A percentile compares a stretch with the other conserved stretches of the same genome.
phyloP scores from a whole-genome alignment of 2,797 vertebrate genomes.

The Chrosomus eos region DNA sequence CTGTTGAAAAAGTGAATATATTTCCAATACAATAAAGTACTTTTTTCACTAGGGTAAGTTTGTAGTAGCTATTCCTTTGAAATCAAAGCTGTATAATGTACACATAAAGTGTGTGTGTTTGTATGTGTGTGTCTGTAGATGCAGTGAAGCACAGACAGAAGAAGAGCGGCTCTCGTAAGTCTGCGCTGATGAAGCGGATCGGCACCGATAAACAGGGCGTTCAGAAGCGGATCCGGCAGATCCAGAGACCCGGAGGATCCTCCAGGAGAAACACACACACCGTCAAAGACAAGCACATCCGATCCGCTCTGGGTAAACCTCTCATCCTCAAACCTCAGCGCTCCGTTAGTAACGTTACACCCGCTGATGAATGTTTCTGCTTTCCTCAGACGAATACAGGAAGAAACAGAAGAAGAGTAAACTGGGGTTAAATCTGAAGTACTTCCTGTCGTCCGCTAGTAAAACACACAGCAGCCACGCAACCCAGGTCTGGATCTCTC shows the following conservation, averaged over 20 bases:
- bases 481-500: slow-evolving; percentile 65
- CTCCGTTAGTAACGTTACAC: rapidly evolving
- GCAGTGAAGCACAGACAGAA: slow-evolving; percentile 53
- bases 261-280: slow-evolving; percentile 68
- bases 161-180: slow-evolving; percentile 43
- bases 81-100: not conserved
- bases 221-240: slow-evolving; percentile 69
- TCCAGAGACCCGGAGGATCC: slow-evolving; percentile 63
- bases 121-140: slow-evolving; percentile 53
- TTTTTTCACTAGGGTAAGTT: no score
- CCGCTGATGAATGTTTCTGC: not conserved
- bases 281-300: slow-evolving; percentile 77
- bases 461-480: slow-evolving; percentile 63
- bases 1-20: no score
- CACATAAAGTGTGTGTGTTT: no score
- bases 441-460: slow-evolving; percentile 65
- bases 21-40: no score
- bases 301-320: slow-evolving; percentile 73
- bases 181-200: slow-evolving; percentile 66
- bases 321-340: not conserved
- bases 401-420: slow-evolving; percentile 75
- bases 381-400: slow-evolving; percentile 74
- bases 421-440: slow-evolving; percentile 70
- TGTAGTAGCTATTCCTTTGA: no score
- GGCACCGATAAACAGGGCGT: slow-evolving; percentile 74